Base-by-base conservation (phyloP, 2,888 invertebrate species). In the Lepidonotus clava region DNA sequence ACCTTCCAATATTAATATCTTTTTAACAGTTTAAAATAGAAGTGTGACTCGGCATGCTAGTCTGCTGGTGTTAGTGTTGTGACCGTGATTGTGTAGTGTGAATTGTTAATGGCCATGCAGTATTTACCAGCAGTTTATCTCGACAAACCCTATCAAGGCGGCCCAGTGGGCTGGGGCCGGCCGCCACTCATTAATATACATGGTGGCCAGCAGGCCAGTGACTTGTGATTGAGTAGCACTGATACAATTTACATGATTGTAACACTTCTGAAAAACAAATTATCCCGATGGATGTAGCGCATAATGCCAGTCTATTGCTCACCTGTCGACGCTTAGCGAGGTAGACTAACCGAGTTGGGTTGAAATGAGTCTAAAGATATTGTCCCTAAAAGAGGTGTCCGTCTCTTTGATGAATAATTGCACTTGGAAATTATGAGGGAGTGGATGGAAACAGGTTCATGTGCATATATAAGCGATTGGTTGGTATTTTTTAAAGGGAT, bases 181-280 rank as follows among this genome's bases (percentile, higher is more conserved):
- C 21, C 38, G 36, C 21, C 14, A 18, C 46, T 71, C 71, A 71
- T 71, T 71, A 71, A 71, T 71, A 71, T 36, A 71, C 71, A 71
- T 71, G 38, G 38, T 71, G 14, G 18, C 71, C 71, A 38, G 6
- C n/a, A 34, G 71, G 36, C 21, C 36, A 4, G 6, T n/a, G 71
- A 38, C 38, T 38, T 36, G 36, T 71, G 36, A 71, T 71, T 6
- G 71, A 71, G 71, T n/a, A 8, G 36, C 36, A 71, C 71, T 71
- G 71, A 71, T 71, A 38, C 71, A 36, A 71, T 71, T 71, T 71
- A 38, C 71, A 71, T 71, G 71, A 71, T 71, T 71, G 71, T 71
- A 71, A 71, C 71, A 71, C 71, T 71, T 34, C 71, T 36, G 71
- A 38, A 71, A 71, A 71, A 71, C 71, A 36, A 71, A 36, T 71